Conservation (phyloP, 2,888 invertebrate genomes). For the Amphipoea oculea region DNA sequence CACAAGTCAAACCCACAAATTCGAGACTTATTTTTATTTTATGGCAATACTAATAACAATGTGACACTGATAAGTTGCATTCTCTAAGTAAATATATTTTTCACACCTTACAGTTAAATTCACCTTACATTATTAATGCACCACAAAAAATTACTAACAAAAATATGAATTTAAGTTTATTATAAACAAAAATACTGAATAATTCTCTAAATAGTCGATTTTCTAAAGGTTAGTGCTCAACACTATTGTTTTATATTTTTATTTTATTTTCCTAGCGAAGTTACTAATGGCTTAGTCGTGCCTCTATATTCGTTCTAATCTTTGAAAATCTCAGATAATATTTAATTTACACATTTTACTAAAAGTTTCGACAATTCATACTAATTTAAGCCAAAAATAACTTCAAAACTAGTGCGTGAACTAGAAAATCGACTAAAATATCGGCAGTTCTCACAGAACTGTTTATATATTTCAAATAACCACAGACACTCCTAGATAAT, state of each 20-base stretch:
- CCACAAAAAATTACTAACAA: conserved; percentile 69
- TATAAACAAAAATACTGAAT: conserved; percentile 67
- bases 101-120: conserved; percentile 46
- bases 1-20: conserved; percentile 18
- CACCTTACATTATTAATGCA: conserved; percentile 68
- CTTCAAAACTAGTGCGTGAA: conserved; percentile 16
- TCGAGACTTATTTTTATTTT: conserved; percentile 26
- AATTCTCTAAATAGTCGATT: conserved; percentile 63
- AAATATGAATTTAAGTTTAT: conserved; percentile 69
- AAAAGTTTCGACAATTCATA: conserved; percentile 2
- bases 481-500: conserved; percentile 51
- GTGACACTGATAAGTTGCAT: conserved; percentile 42
- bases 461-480: conserved; percentile 54
- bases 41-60: conserved; percentile 38
- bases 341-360: conserved; percentile 6
- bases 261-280: conserved; percentile 22
- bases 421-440: conserved; percentile 66
- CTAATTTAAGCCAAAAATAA: conserved; percentile 25
- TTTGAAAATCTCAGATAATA: conserved; percentile 12
- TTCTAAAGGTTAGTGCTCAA: conserved; percentile 43
- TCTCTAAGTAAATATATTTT: conserved; percentile 57
- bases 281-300: background rate
- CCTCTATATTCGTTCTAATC: conserved; percentile 15
- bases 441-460: conserved; percentile 66
- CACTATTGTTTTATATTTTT: conserved; percentile 16